Conservation (phyloP, 2,797 vertebrate species). For the Poeciliopsis infans region DNA sequence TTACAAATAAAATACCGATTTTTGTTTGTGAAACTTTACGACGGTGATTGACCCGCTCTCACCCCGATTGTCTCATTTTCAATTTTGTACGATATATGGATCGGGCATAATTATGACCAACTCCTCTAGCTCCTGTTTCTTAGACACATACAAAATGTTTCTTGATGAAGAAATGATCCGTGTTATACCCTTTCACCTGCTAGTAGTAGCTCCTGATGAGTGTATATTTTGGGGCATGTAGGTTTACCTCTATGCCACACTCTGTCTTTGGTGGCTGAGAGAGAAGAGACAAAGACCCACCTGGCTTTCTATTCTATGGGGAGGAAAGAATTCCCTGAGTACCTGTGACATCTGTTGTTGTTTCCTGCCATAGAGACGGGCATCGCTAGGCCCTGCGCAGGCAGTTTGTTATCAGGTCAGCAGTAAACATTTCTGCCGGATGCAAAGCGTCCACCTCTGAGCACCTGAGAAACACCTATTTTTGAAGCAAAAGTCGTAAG, state of each 20-base stretch:
- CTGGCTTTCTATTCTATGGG: slow-evolving; percentile 21
- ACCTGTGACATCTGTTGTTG: slow-evolving; percentile 58
- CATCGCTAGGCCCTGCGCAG: slow-evolving; percentile 60
- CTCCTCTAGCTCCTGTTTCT: not conserved
- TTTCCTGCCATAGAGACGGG: slow-evolving; percentile 75
- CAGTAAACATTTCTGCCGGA: slow-evolving; percentile 25
- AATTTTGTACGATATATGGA: not conserved
- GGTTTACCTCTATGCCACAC: not conserved
- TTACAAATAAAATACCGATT: too few species aligned
- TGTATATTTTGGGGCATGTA: not conserved
- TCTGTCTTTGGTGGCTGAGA: slow-evolving; percentile 16
- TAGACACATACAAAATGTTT: not conserved
- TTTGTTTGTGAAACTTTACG: not conserved
- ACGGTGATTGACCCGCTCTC: not conserved
- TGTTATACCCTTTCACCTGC: not conserved
- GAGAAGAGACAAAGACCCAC: slow-evolving; percentile 12
- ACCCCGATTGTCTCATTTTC: not conserved
- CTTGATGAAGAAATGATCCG: not conserved
- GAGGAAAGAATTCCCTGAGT: slow-evolving; percentile 58
- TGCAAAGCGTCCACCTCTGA: slow-evolving; percentile 8
- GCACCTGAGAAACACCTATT: not conserved
- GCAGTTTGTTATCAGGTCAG: slow-evolving; percentile 53
- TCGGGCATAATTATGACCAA: not conserved
- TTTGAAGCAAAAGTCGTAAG: not conserved
- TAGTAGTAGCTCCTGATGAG: not conserved